Evolutionary conservation across 2,113 vertebrate species (phyloP), one percentile per base, ranked within the genome.

Genomic region (Bos javanicus): DNA sequence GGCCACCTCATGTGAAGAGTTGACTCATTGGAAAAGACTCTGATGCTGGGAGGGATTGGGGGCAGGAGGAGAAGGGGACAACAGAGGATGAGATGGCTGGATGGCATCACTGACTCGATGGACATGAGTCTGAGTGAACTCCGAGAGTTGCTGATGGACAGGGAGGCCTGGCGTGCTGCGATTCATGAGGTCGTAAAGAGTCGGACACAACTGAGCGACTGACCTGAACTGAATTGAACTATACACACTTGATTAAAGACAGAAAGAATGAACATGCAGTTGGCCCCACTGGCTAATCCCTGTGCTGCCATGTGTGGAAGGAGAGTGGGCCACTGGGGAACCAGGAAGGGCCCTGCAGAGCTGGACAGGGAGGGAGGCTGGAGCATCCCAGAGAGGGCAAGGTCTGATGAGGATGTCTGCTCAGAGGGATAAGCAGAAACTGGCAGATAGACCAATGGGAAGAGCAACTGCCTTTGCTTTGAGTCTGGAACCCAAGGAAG

Each of bases 71-170:
- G 46, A 46, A 46, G 46, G 9, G 46, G 46, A 46, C 46, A 8
- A 46, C 2, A 46, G 46, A 46, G 46, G 46, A 46, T 46, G 46
- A 46, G 46, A 46, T 46, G 46, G 46, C 46, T 46, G 46, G 46
- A 46, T 46, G 46, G 46, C 46, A 46, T 46, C 46, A 46, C 2
- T 46, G 46, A 46, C 46, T 46, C 46, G 8, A 46, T 46, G 46
- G 46, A 46, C 46, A 0, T 46, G 46, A 46, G 46, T 46, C 46
- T 46, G 6, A 2, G 46, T 46, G 46, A 46, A 46, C 46, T 46
- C 46, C 0, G 2, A 0, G 46, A 46, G 6, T 2, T 46, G 46
- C 0, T 46, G 46, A 46, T 46, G 8, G 46, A 46, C 46, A 46
- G 46, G 46, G 46, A 48, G 46, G 46, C 46, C 46, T 48, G 46